Evolutionary conservation across 1,140 invertebrate species (phyloP), one percentile per base, ranked within the genome.

Genomic region (Drosophila triauraria): DNA sequence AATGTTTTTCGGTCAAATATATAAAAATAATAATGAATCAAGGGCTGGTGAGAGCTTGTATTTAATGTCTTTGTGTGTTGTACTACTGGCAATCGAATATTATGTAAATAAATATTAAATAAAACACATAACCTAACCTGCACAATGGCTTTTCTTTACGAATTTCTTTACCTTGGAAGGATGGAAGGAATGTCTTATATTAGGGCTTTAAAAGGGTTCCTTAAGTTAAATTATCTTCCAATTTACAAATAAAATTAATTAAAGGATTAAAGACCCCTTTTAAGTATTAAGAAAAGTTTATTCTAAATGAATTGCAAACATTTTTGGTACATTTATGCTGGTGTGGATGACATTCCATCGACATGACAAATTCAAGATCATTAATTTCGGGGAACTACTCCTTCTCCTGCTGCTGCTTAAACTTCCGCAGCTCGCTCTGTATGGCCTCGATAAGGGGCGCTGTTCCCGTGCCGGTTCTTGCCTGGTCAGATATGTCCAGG

Each of bases 381-480:
- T 25, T 10, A 8, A 12, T 30, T 50, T 1, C 17, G 1, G 35
- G 35, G 17, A n/a, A 13, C 58, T 71, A 91, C 32, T 91, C 59
- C 50, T 82, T 63, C 42, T 91, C 78, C 40, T 84, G 71, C 32
- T 91, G 83, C 27, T 88, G 53, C 54, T 92, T 92, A 50, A 94
- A 95, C 75, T 93, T 94, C 38, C 94, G 93, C 25, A 96, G 91
- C 83, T 96, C 95, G 59, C 94, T 93, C 75, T 95, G 95, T 74
- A 96, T 95, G 54, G 95, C 95, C 70, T 94, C 93, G 65, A 96
- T 95, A 0, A 96, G 93, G 2, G 95, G 95, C 15, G 95, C 94
- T 4, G 95, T 95, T 15, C 76, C 5, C 93, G 94, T 85, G 94
- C 94, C 27, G 25, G 63, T 3, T 0, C 51, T 15, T 10, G 42